phyloP scores from a whole-genome alignment of 2,113 vertebrate species.

The Mungos mungo region DNA sequence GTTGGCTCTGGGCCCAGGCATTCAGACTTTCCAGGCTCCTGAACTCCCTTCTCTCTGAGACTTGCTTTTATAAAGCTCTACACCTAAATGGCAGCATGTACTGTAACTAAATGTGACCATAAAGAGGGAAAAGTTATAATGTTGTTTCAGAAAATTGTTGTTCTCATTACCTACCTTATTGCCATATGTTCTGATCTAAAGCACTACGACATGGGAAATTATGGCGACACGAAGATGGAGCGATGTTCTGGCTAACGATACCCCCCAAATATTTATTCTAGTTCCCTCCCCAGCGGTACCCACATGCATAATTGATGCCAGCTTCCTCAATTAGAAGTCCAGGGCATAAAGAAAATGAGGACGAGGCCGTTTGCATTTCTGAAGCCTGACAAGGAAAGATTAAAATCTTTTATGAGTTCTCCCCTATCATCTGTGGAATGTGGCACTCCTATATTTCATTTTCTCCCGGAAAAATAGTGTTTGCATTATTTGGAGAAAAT shows the following conservation, averaged over 20 bases:
- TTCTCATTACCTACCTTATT: constrained; percentile 78
- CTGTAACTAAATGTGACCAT: constrained; percentile 76
- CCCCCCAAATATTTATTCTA: constrained; percentile 82
- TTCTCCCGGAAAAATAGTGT: constrained; percentile 63
- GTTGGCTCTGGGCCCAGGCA: not conserved
- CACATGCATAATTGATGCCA: constrained; percentile 84
- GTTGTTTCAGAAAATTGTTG: constrained; percentile 73
- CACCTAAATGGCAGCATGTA: constrained; percentile 52
- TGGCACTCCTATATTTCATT: not conserved
- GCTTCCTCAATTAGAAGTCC: constrained; percentile 79
- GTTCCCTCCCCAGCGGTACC: constrained; percentile 70
- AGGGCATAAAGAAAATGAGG: constrained; percentile 75
- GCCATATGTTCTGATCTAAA: constrained; percentile 85
- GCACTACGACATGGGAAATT: constrained; percentile 70
- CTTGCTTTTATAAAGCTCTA: constrained; percentile 52
- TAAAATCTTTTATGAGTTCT: constrained; percentile 64
- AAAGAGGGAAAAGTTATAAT: constrained; percentile 73
- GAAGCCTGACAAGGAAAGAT: constrained; percentile 71
- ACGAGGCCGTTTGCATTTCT: constrained; percentile 72
- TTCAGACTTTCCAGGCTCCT: not conserved
- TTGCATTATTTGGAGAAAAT: constrained; percentile 70
- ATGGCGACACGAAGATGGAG: constrained; percentile 83
- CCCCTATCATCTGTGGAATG: constrained; percentile 59
- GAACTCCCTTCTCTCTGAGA: constrained; percentile 1
- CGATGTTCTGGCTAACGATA: constrained; percentile 80